phyloP scores from a whole-genome alignment of 2,888 invertebrate species.

The Gymnocheta viridis region DNA sequence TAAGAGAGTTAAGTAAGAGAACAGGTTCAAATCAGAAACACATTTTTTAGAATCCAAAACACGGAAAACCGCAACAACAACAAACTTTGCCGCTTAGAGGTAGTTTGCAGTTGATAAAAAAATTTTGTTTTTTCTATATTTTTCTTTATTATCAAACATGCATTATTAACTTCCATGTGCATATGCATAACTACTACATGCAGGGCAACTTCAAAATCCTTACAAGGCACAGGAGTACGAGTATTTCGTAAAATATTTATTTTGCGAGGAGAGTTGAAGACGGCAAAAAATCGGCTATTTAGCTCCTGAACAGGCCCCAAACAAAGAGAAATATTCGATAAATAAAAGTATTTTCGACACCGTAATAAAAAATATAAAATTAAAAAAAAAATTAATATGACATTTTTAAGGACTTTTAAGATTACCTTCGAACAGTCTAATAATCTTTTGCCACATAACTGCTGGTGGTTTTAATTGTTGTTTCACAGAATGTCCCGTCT shows the following conservation, averaged over 20 bases:
- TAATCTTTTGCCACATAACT: neutral
- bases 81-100: conserved; percentile 21
- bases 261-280: too few species aligned
- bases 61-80: conserved; percentile 10
- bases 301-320: too few species aligned
- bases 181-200: neutral
- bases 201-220: neutral
- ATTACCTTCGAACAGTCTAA: neutral
- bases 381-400: neutral
- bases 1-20: neutral
- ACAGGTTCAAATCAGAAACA: conserved; percentile 50
- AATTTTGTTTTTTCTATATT: conserved; percentile 3
- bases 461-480: neutral
- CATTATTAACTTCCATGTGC: conserved; percentile 14
- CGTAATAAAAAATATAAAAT: neutral
- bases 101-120: conserved; percentile 41
- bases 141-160: conserved; percentile 31
- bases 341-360: too few species aligned
- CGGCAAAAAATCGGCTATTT: too few species aligned
- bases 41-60: conserved; percentile 14
- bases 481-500: conserved; percentile 27
- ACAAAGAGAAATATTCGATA: too few species aligned
- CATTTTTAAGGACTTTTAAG: neutral
- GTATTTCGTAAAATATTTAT: too few species aligned
- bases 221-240: neutral